Evolutionary conservation across 2,113 vertebrate genomes (phyloP).

Genomic region (Pterocles orientalis): DNA sequence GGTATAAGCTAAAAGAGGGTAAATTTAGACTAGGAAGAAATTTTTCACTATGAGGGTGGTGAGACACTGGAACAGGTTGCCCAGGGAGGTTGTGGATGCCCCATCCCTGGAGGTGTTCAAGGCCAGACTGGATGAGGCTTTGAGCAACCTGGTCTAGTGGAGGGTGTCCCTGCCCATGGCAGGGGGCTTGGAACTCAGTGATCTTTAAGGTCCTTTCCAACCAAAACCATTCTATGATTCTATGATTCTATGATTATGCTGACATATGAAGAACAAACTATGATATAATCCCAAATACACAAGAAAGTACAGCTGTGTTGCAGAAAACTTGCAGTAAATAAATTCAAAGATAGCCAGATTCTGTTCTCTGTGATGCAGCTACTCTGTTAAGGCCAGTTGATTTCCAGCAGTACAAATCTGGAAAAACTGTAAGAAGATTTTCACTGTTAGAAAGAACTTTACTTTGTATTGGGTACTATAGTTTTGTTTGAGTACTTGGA

Average conservation of each 20-base stretch:
- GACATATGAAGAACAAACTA: background rate
- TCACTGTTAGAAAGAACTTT: background rate
- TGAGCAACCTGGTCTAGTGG: too few species aligned
- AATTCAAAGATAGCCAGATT: background rate
- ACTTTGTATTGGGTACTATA: background rate
- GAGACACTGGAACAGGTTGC: too few species aligned
- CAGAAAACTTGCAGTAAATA: background rate
- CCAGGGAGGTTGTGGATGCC: too few species aligned
- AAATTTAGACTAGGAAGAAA: too few species aligned
- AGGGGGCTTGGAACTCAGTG: too few species aligned
- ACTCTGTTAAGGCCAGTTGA: background rate
- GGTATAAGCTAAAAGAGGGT: too few species aligned
- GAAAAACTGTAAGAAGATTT: background rate
- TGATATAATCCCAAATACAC: background rate
- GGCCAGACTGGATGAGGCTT: too few species aligned
- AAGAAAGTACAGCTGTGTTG: background rate
- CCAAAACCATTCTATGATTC: too few species aligned
- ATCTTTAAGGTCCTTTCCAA: too few species aligned
- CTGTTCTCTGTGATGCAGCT: background rate
- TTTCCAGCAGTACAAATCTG: background rate
- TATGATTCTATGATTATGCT: background rate
- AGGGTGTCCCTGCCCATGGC: too few species aligned
- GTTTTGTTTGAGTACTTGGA: background rate
- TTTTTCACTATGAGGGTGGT: too few species aligned
- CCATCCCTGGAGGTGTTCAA: too few species aligned